These are phyloP conservation scores for Drosophila kurseongensis DNA, from an alignment of 1,140 invertebrate genomes.

Conservation along the genomic window DNA sequence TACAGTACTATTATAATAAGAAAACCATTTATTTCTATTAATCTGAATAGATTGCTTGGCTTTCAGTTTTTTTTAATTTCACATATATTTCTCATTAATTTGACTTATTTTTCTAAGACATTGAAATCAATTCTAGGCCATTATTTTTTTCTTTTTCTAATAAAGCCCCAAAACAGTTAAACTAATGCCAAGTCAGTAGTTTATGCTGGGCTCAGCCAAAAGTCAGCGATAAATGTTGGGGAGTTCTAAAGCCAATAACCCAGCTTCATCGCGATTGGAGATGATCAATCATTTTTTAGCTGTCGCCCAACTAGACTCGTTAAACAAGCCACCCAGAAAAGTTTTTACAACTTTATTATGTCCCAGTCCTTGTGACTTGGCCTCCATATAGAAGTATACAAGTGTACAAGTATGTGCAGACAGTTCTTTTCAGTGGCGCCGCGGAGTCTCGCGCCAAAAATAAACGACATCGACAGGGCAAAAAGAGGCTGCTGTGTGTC, in stretches of 20 bases:
- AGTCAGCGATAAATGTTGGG: conserved; percentile 42
- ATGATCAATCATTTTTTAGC: conserved; percentile 74
- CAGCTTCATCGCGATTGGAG: conserved; percentile 49
- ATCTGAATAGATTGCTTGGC: too few species aligned
- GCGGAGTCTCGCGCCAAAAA: conserved; percentile 71
- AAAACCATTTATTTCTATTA: conserved; percentile 2
- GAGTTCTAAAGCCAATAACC: conserved; percentile 43
- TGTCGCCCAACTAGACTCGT: conserved; percentile 37
- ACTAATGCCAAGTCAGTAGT: conserved; percentile 13
- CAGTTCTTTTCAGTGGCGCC: conserved; percentile 57
- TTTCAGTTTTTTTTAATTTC: background rate
- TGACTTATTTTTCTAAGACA: background rate
- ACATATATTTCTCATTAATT: background rate
- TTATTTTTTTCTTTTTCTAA: conserved; percentile 56
- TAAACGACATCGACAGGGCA: conserved; percentile 52
- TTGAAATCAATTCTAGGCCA: conserved; percentile 61
- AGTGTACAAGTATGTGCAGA: conserved; percentile 13
- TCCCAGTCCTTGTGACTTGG: conserved; percentile 45
- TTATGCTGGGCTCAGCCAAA: conserved; percentile 45
- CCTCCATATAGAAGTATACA: conserved; percentile 9
- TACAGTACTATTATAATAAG: conserved; percentile 9
- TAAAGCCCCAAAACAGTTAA: conserved; percentile 35
- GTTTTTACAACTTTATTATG: conserved; percentile 76
- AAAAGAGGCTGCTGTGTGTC: conserved; percentile 38
- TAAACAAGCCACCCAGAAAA: conserved; percentile 56